Evolutionary conservation across 2,797 vertebrate species (phyloP).

Genomic region (Anguilla marmorata): DNA sequence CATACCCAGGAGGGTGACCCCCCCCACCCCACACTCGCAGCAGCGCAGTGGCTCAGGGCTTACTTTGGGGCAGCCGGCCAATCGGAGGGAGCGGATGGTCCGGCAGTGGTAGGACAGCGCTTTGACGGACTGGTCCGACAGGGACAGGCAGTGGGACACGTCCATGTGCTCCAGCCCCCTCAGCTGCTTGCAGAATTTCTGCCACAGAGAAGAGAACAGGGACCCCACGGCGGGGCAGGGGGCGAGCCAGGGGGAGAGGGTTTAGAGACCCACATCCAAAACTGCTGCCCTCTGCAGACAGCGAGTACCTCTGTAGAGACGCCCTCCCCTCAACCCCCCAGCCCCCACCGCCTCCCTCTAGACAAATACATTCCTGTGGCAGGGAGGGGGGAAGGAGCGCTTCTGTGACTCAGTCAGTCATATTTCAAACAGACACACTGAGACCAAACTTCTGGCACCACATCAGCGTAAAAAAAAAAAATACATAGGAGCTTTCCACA

Average conservation of each 20-base stretch:
- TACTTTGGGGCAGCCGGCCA: constrained; percentile 76
- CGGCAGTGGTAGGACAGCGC: constrained; percentile 71
- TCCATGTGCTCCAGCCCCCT: constrained; percentile 70
- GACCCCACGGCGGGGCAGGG: not conserved
- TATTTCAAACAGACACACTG: not conserved
- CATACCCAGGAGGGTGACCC: not conserved
- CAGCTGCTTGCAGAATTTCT: constrained; percentile 74
- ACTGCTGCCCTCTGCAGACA: not conserved
- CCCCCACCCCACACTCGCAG: not conserved
- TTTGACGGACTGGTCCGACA: constrained; percentile 71
- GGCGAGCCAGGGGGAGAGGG: not conserved
- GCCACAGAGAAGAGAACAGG: constrained; percentile 30
- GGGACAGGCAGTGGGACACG: constrained; percentile 70
- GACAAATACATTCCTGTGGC: constrained; percentile 15
- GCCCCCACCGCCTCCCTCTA: not conserved
- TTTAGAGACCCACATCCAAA: not conserved
- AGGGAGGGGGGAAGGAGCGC: not conserved
- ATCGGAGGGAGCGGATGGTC: constrained; percentile 62
- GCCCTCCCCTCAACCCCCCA: not conserved
- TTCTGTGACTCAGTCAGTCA: not conserved
- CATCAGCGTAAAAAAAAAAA: constrained; percentile 4
- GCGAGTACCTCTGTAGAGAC: not conserved
- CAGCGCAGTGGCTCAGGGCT: not conserved
- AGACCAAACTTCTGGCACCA: constrained; percentile 4
- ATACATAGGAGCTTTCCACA: not conserved